phyloP scores from a whole-genome alignment of 2,888 invertebrate genomes.

The Tiliacea aurago region DNA sequence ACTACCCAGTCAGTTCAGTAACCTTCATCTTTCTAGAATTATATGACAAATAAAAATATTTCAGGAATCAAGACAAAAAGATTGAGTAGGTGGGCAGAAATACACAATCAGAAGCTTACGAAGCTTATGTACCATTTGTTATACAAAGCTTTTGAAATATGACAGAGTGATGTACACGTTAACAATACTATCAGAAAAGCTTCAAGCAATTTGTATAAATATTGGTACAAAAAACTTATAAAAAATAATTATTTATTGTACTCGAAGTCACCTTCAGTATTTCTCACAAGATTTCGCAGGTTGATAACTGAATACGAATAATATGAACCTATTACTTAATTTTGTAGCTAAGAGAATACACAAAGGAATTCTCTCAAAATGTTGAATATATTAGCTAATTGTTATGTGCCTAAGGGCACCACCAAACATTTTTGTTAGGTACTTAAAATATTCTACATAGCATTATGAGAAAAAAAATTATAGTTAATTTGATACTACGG shows the following conservation, averaged over 20 bases:
- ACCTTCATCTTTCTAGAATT: neutral
- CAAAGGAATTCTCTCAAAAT: neutral
- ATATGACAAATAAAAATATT: neutral
- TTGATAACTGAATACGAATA: neutral
- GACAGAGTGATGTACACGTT: too few species aligned
- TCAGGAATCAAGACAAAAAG: neutral
- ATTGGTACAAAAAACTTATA: too few species aligned
- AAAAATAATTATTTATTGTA: neutral
- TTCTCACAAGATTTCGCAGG: slow-evolving; percentile 11
- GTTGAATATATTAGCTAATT: neutral
- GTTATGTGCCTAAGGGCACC: too few species aligned
- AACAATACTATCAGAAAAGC: neutral
- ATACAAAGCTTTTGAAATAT: neutral
- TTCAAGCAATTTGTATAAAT: neutral
- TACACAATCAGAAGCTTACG: neutral
- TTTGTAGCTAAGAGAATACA: neutral
- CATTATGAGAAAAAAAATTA: too few species aligned
- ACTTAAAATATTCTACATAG: too few species aligned
- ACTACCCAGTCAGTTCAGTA: neutral
- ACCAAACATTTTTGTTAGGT: too few species aligned
- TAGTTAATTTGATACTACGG: too few species aligned
- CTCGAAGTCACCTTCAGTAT: slow-evolving; percentile 1
- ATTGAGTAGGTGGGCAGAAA: neutral
- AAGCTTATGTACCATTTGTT: too few species aligned
- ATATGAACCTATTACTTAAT: neutral